phyloP scores from a whole-genome alignment of 2,113 vertebrate genomes.

The Microcebus tavaratra region DNA sequence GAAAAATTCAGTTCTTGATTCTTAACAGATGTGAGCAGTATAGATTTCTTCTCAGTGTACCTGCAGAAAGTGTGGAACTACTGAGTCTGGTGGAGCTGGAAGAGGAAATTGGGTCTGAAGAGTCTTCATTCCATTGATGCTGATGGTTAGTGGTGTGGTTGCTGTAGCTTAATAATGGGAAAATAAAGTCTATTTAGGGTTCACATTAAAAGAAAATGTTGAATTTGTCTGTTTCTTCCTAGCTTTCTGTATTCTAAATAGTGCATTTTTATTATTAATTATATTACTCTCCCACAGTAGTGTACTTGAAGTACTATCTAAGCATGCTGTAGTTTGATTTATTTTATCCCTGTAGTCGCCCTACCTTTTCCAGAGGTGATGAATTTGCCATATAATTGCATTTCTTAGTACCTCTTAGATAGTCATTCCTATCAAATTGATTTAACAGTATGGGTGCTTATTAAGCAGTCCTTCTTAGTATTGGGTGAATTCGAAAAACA shows the following conservation, averaged over 20 bases:
- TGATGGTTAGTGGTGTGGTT: not conserved
- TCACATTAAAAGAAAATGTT: not conserved
- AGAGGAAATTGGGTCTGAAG: not conserved
- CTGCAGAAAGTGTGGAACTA: not conserved
- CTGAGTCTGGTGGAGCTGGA: not conserved
- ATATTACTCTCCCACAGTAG: not conserved
- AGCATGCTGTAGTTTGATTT: not conserved
- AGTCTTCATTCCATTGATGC: not conserved
- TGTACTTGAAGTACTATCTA: not conserved
- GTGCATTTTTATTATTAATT: constrained; percentile 19
- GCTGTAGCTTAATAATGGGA: not conserved
- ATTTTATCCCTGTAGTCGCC: constrained; percentile 13
- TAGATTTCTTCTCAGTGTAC: not conserved
- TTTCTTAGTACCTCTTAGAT: constrained; percentile 57
- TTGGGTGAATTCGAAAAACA: constrained; percentile 22
- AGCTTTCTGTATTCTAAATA: not conserved
- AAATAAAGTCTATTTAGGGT: constrained; percentile 10
- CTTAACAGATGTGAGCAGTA: not conserved
- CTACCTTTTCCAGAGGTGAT: constrained; percentile 31
- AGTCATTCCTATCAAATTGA: constrained; percentile 15
- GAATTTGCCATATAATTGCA: constrained; percentile 13
- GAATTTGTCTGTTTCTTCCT: constrained; percentile 9
- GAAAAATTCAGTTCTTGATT: constrained; percentile 27
- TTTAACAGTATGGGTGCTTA: constrained; percentile 55
- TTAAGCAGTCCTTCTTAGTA: constrained; percentile 24